phyloP scores from a whole-genome alignment of 2,797 vertebrate genomes.

The Rhinogobio ventralis region DNA sequence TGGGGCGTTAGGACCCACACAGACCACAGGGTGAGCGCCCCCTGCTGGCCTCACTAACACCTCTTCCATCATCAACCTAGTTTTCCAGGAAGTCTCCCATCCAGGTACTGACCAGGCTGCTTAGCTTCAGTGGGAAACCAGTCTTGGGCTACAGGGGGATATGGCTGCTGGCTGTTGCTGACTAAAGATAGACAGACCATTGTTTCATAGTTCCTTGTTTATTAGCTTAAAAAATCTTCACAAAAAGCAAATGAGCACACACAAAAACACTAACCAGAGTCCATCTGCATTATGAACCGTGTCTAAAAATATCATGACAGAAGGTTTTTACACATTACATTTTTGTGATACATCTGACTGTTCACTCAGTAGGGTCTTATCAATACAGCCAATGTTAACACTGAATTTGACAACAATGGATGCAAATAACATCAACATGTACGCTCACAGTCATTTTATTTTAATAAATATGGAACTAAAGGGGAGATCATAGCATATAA shows the following conservation, averaged over 20 bases:
- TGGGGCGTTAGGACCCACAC: no score
- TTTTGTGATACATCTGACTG: background rate
- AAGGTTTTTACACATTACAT: background rate
- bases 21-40: no score
- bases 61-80: no score
- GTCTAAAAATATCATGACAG: background rate
- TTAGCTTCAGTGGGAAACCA: no score
- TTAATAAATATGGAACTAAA: background rate
- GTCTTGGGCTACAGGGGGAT: no score
- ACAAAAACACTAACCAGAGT: background rate
- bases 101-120: no score
- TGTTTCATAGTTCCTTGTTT: slow-evolving; percentile 4
- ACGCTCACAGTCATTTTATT: background rate
- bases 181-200: background rate
- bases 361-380: background rate
- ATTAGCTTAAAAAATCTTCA: background rate
- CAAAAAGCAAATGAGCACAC: background rate
- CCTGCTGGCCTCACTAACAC: no score
- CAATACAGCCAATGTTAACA: background rate
- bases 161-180: no score
- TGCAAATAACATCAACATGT: slow-evolving; percentile 6
- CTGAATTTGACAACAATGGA: background rate
- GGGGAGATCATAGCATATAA: background rate
- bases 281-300: background rate
- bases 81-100: no score